Evolutionary conservation across 2,888 invertebrate genomes (phyloP).

Genomic region (Ectropis crepuscularia): DNA sequence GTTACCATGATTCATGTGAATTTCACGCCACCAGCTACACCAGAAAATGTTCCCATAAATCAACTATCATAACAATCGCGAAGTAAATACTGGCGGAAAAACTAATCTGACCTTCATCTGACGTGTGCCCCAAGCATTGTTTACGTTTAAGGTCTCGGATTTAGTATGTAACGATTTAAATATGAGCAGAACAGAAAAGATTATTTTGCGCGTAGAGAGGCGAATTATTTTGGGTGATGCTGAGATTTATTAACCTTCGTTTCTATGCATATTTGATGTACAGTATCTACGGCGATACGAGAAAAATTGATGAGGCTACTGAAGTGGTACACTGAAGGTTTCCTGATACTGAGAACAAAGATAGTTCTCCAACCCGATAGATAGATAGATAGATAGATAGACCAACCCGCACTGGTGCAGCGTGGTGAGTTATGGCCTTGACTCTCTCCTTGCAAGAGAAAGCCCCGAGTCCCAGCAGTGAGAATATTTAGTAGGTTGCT

Average conservation of each 20-base stretch:
- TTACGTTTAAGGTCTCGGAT: constrained; percentile 32
- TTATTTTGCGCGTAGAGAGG: background rate
- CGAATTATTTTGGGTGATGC: constrained; percentile 20
- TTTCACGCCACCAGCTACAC: constrained; percentile 57
- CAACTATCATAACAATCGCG: constrained; percentile 70
- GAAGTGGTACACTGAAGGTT: too few species aligned
- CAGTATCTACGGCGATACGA: background rate
- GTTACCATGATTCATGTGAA: constrained; percentile 68
- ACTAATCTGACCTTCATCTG: constrained; percentile 51
- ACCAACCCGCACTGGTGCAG: too few species aligned
- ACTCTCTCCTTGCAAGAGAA: too few species aligned
- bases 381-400: too few species aligned
- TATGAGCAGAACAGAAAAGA: constrained; percentile 12
- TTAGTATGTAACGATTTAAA: constrained; percentile 24
- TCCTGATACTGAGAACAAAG: too few species aligned
- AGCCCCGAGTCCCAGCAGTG: too few species aligned
- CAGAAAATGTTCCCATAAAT: constrained; percentile 71
- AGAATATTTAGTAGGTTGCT: too few species aligned
- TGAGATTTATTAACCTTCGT: constrained; percentile 2
- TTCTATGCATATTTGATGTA: constrained; percentile 1
- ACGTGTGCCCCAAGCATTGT: constrained; percentile 44
- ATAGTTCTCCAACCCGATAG: too few species aligned
- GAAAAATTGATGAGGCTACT: background rate
- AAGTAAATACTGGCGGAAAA: constrained; percentile 61
- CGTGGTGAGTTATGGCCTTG: too few species aligned